Percentiles rank a stretch among this genome's conserved stretches.
phyloP scores from a whole-genome alignment of 1,140 invertebrate species.

The Drosophila lacteicornis region DNA sequence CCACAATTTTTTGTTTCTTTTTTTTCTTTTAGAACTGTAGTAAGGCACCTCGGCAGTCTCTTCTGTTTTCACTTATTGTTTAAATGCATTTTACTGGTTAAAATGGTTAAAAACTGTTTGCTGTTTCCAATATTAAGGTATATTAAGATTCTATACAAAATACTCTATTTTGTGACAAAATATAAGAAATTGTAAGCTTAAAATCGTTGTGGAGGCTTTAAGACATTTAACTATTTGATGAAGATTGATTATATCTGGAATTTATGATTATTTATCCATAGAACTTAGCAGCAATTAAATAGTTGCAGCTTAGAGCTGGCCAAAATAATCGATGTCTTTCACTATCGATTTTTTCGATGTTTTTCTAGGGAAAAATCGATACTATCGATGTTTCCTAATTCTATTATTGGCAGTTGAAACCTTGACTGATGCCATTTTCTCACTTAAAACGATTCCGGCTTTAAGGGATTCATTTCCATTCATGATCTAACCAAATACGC shows the following conservation, averaged over 20 bases:
- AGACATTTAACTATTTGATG: background rate
- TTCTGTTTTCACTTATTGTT: constrained; percentile 32
- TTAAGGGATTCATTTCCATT: too few species aligned
- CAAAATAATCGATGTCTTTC: too few species aligned
- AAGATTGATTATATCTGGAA: background rate
- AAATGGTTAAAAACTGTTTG: constrained; percentile 7
- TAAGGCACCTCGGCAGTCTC: constrained; percentile 43
- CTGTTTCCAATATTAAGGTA: constrained; percentile 11
- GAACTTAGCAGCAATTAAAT: too few species aligned
- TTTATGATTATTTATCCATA: too few species aligned
- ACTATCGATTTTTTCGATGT: too few species aligned
- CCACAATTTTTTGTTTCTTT: background rate
- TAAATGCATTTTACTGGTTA: constrained; percentile 16
- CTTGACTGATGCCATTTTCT: too few species aligned
- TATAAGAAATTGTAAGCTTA: background rate
- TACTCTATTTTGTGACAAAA: background rate
- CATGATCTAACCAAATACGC: too few species aligned
- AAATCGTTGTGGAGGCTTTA: background rate
- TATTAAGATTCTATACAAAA: background rate
- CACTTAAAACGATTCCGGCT: too few species aligned
- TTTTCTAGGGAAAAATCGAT: too few species aligned
- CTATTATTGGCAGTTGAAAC: too few species aligned
- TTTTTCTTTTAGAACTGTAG: constrained; percentile 3
- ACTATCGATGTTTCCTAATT: too few species aligned
- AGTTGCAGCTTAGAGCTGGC: too few species aligned